Evolutionary conservation across 2,113 vertebrate species (phyloP).

Genomic region (Aegotheles bennettii): DNA sequence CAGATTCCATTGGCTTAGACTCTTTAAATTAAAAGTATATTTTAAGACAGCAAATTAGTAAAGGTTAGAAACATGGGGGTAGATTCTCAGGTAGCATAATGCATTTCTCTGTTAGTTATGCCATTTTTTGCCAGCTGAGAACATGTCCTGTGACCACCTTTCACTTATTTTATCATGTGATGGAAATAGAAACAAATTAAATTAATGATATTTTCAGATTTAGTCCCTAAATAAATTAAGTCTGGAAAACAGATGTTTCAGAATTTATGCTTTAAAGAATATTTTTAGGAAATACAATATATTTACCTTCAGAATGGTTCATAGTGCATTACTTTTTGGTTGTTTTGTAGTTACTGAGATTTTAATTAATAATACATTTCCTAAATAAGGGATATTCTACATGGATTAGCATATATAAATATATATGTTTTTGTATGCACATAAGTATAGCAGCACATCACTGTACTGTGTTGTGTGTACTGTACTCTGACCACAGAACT

Average conservation of each 20-base stretch:
- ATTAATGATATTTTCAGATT: neutral
- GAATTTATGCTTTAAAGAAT: neutral
- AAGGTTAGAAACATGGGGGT: neutral
- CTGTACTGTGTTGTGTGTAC: neutral
- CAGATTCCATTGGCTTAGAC: neutral
- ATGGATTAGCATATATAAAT: constrained; percentile 22
- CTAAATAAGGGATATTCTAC: neutral
- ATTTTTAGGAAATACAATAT: neutral
- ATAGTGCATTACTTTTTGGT: neutral
- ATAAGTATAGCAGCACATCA: neutral
- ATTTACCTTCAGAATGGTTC: neutral
- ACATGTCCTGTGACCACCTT: neutral
- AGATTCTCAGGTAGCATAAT: neutral
- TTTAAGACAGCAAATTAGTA: neutral
- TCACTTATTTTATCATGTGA: neutral
- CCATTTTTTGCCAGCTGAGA: neutral
- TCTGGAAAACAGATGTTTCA: neutral
- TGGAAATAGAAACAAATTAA: neutral
- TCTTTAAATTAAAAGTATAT: neutral
- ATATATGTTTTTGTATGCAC: neutral
- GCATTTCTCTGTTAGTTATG: neutral
- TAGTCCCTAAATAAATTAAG: neutral
- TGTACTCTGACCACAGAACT: neutral
- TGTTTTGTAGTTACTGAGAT: neutral
- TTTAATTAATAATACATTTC: neutral